Conservation (phyloP, 1,140 invertebrate species). For the Belonocnema kinseyi region DNA sequence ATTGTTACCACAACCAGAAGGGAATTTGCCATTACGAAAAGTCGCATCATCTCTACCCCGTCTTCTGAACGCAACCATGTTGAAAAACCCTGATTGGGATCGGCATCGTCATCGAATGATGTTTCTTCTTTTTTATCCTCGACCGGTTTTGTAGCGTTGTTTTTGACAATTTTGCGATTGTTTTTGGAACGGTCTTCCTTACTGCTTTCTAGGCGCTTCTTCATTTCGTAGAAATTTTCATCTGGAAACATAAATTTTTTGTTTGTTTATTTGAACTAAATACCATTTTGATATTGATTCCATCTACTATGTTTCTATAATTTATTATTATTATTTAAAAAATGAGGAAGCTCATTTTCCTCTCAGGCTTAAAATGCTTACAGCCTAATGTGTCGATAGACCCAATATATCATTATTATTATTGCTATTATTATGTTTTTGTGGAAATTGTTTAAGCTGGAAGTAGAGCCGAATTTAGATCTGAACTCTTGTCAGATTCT, state of each 20-base stretch:
- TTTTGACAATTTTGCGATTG: conserved; percentile 41
- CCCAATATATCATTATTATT: too few species aligned
- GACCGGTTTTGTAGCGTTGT: conserved; percentile 43
- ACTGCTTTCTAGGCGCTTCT: conserved; percentile 48
- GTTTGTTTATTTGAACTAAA: neutral
- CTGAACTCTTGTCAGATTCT: too few species aligned
- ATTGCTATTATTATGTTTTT: too few species aligned
- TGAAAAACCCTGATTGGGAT: conserved; percentile 74
- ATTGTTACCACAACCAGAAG: conserved; percentile 77
- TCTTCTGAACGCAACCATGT: conserved; percentile 77
- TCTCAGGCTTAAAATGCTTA: too few species aligned
- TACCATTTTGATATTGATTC: neutral
- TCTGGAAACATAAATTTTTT: conserved; percentile 38
- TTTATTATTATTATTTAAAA: too few species aligned
- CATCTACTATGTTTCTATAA: too few species aligned
- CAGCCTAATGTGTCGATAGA: too few species aligned
- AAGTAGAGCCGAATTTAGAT: too few species aligned
- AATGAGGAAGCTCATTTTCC: too few species aligned
- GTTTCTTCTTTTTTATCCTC: conserved; percentile 44
- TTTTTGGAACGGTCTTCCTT: conserved; percentile 39
- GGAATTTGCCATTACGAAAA: conserved; percentile 79
- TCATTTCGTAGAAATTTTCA: conserved; percentile 51
- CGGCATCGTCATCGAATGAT: conserved; percentile 59
- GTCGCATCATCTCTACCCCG: conserved; percentile 77
- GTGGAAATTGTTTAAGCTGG: too few species aligned